A percentile compares a stretch with the other conserved stretches of the same genome.
phyloP scores from a whole-genome alignment of 2,888 invertebrate genomes.

The Candidula unifasciata region DNA sequence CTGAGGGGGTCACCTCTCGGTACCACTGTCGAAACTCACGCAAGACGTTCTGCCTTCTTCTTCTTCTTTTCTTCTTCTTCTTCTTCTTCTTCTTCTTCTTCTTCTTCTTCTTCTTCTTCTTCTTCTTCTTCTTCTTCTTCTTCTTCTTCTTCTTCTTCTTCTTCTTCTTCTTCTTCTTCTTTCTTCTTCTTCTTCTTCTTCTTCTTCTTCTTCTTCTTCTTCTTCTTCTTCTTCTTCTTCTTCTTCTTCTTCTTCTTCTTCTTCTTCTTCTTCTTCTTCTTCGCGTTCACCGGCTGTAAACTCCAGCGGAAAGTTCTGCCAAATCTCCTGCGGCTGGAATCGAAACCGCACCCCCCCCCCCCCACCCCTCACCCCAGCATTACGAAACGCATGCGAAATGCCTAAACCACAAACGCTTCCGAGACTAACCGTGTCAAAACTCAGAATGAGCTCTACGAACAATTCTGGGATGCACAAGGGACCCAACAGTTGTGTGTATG shows the following conservation, averaged over 20 bases:
- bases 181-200: slow-evolving; percentile 48
- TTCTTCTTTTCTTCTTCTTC: not conserved
- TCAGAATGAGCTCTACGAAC: not conserved
- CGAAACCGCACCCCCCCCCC: too few species aligned
- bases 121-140: not conserved
- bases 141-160: not conserved
- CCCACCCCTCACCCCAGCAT: too few species aligned
- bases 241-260: slow-evolving; percentile 22
- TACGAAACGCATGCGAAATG: not conserved
- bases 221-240: slow-evolving; percentile 49
- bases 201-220: slow-evolving; percentile 47
- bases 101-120: too few species aligned
- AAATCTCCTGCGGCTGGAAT: not conserved
- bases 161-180: not conserved
- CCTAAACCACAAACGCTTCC: not conserved
- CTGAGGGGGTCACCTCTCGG: too few species aligned
- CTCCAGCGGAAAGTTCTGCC: too few species aligned
- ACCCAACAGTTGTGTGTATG: too few species aligned
- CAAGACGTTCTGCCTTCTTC: too few species aligned
- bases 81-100: slow-evolving; percentile 4
- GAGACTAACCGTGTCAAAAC: too few species aligned
- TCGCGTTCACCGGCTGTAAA: too few species aligned
- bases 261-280: too few species aligned
- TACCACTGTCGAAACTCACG: too few species aligned
- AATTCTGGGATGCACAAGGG: too few species aligned